These are phyloP conservation scores for Himalopsyche kuldschensis DNA, from an alignment of 2,888 invertebrate species.

Conservation along the genomic window DNA sequence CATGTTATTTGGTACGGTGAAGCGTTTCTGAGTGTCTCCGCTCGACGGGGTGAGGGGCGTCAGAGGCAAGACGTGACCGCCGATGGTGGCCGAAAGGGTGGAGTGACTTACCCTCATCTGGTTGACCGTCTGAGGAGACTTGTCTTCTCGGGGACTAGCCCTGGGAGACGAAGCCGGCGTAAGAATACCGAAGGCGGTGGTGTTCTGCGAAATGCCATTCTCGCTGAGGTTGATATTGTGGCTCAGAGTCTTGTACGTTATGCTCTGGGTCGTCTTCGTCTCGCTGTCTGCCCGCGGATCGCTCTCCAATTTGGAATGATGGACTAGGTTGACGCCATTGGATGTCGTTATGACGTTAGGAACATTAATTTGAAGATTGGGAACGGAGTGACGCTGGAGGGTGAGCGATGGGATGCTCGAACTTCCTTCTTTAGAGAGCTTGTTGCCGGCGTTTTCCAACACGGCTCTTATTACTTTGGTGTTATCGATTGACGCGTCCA, in stretches of 20 bases:
- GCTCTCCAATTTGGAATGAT: conserved; percentile 19
- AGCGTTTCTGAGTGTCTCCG: conserved; percentile 17
- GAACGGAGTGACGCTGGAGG: conserved; percentile 52
- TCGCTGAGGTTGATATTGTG: conserved; percentile 9
- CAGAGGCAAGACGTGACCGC: conserved; percentile 18
- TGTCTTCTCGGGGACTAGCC: conserved; percentile 43
- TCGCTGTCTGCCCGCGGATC: conserved; percentile 5
- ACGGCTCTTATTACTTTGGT: conserved; percentile 52
- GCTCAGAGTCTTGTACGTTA: conserved; percentile 1
- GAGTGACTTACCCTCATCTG: conserved; percentile 10
- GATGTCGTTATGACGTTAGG: conserved; percentile 8
- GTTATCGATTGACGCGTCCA: conserved; percentile 47
- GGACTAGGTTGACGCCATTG: conserved; percentile 6
- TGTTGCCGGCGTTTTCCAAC: conserved; percentile 49
- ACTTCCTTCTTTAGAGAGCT: conserved; percentile 50
- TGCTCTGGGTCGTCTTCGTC: background rate
- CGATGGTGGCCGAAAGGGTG: conserved; percentile 10
- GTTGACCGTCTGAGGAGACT: background rate
- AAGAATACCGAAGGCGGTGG: conserved; percentile 51
- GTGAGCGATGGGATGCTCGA: conserved; percentile 46
- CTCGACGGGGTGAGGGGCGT: conserved; percentile 30
- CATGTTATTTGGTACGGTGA: conserved; percentile 22
- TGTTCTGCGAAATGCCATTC: conserved; percentile 43
- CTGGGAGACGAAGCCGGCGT: conserved; percentile 57
- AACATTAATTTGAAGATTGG: conserved; percentile 45